These are phyloP conservation scores for Sylvietta virens DNA, from an alignment of 2,113 vertebrate species.

Conservation along the genomic window DNA sequence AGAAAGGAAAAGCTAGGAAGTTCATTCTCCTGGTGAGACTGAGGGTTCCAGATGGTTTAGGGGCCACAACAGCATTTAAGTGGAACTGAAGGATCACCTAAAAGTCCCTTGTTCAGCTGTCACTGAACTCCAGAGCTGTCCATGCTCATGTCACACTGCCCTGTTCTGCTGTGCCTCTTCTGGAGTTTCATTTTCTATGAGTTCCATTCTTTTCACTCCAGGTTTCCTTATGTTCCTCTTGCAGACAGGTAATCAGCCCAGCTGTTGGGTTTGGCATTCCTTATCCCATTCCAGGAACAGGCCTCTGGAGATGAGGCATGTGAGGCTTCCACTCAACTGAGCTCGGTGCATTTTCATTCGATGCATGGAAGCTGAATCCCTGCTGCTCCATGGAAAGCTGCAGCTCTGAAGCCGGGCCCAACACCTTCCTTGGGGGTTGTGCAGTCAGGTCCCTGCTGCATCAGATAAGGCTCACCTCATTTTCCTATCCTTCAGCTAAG, in stretches of 20 bases:
- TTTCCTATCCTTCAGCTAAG: neutral
- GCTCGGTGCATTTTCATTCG: neutral
- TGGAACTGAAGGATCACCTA: neutral
- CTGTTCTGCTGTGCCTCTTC: neutral
- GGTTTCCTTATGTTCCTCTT: neutral
- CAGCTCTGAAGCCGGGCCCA: neutral
- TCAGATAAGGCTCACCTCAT: neutral
- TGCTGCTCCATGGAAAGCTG: neutral
- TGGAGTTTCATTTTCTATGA: neutral
- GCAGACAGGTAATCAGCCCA: neutral
- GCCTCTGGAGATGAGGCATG: neutral
- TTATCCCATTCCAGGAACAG: neutral
- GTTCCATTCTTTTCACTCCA: neutral
- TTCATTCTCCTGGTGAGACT: neutral
- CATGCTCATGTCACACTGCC: accelerated
- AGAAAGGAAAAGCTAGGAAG: neutral
- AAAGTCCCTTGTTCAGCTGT: neutral
- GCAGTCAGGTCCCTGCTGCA: neutral
- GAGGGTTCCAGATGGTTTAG: neutral
- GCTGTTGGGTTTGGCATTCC: neutral
- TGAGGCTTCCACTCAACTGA: neutral
- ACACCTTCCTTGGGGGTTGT: neutral
- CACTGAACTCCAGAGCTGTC: neutral
- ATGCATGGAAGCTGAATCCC: neutral
- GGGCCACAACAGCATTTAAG: neutral